Conservation (phyloP, 2,113 vertebrate species). For the Dromas ardeola region DNA sequence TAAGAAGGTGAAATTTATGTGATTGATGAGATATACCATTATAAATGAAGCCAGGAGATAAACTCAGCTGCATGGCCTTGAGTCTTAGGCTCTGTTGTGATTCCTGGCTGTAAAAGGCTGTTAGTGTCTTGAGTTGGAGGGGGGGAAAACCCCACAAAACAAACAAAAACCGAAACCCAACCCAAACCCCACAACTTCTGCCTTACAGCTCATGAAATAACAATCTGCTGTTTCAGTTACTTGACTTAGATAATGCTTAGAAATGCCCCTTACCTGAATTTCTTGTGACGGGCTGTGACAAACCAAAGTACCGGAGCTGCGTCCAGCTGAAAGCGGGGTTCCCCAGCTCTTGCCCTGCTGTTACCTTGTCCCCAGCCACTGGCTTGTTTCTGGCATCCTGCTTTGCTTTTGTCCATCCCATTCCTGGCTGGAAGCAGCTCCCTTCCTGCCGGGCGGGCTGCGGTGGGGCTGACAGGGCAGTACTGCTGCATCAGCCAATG, state of each 20-base stretch:
- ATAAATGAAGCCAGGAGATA: background rate
- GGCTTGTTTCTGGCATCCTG: background rate
- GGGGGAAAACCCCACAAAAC: background rate
- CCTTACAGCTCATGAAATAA: background rate
- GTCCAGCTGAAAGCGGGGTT: background rate
- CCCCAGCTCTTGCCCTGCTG: background rate
- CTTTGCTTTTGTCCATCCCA: background rate
- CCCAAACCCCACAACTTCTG: background rate
- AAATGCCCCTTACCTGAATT: background rate
- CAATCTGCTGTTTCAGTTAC: background rate
- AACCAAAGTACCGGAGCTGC: fast-evolving
- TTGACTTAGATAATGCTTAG: background rate
- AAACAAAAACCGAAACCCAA: background rate
- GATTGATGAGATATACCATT: fast-evolving
- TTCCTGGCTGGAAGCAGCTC: background rate
- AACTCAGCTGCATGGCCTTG: background rate
- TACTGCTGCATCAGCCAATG: background rate
- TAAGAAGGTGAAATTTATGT: fast-evolving
- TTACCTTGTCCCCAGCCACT: fast-evolving
- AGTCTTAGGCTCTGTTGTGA: background rate
- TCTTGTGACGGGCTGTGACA: background rate
- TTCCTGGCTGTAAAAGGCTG: background rate
- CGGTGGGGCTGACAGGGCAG: background rate
- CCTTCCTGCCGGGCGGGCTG: fast-evolving
- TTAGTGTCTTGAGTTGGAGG: too few species aligned